Base-by-base conservation (phyloP, 1,140 invertebrate genomes). In the Dendrolimus punctatus region DNA sequence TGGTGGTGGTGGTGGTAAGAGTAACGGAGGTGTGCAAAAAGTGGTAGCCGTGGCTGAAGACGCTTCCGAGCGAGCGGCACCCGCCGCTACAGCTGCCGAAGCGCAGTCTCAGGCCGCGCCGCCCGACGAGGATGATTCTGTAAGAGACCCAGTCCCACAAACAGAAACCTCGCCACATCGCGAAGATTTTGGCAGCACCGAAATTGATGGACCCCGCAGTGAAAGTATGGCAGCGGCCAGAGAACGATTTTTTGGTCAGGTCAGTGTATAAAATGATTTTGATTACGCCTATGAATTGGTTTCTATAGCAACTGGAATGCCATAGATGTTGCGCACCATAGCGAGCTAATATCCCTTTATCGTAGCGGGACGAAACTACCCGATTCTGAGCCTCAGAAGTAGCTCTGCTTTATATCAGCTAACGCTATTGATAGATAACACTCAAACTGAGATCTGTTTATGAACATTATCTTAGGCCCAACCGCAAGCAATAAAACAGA, bases 171-270 rank as follows among this genome's bases (percentile, higher is more conserved):
- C 57, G 47, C 55, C 56, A 46, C 48, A 58, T 4, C 56, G 57
- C 46, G 49, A 72, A 37, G 47, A 61, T 4, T 55, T 49, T 45
- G 53, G 53, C 10, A 47, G 64, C 23, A 68, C 66, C 23, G 72
- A 75, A 40, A 60, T 60, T 43, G 74, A 77, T 50, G 59, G 56
- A 41, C 60, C 76, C 9, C 73, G 66, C 7, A 73, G 51, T 51
- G 83, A 84, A 53, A 80, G 71, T 56, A 81, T 76, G 60, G 73
- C 83, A 9, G 69, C 66, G 38, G 83, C 83, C 23, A 69, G 83
- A 52, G 83, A 84, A 62, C 71, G 80, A 53, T 86, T 86, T 64
- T 86, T 86, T 63, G 69, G 67, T 57, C 79, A 86, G 83, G 83
- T 86, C 76, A 51, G 50, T 50, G 37, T 40, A 44, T 37, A 44